Percentiles rank a stretch among this genome's conserved stretches.
Conservation (phyloP, 2,888 invertebrate species). For the Acleris emargana region DNA sequence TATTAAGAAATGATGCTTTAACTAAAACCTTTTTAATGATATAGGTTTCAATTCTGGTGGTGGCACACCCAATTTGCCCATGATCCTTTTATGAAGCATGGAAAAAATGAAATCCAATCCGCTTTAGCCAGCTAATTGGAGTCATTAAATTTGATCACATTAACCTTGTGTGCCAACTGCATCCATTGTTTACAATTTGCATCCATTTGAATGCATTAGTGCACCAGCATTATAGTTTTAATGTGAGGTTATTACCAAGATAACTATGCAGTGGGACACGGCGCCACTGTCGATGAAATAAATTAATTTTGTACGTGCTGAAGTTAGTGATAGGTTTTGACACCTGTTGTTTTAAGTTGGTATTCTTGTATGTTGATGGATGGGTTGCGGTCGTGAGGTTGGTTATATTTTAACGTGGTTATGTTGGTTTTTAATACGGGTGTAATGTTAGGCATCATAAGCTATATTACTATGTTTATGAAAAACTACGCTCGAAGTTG, state of each 20-base stretch:
- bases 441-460: slow-evolving; percentile 24
- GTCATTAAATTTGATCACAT: slow-evolving; percentile 41
- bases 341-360: background rate
- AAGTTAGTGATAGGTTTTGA: background rate
- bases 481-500: background rate
- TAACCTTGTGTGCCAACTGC: slow-evolving; percentile 46
- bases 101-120: slow-evolving; percentile 1
- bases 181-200: slow-evolving; percentile 46
- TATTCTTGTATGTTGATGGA: slow-evolving; percentile 10
- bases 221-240: slow-evolving; percentile 24
- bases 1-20: too few relatives aligned
- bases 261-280: slow-evolving; percentile 1
- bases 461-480: background rate
- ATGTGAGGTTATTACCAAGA: slow-evolving; percentile 13
- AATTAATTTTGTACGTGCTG: background rate
- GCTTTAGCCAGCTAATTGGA: slow-evolving; percentile 6
- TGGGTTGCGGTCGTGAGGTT: slow-evolving; percentile 14
- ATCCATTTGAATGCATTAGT: slow-evolving; percentile 54
- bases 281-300: background rate
- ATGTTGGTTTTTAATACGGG: slow-evolving; percentile 25
- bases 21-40: too few relatives aligned
- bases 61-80: too few relatives aligned
- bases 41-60: too few relatives aligned
- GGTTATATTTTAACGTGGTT: slow-evolving; percentile 13
- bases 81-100: too few relatives aligned